These are phyloP conservation scores for Dendrocincla tyrannina DNA, from an alignment of 2,797 vertebrate genomes.

Conservation along the genomic window DNA sequence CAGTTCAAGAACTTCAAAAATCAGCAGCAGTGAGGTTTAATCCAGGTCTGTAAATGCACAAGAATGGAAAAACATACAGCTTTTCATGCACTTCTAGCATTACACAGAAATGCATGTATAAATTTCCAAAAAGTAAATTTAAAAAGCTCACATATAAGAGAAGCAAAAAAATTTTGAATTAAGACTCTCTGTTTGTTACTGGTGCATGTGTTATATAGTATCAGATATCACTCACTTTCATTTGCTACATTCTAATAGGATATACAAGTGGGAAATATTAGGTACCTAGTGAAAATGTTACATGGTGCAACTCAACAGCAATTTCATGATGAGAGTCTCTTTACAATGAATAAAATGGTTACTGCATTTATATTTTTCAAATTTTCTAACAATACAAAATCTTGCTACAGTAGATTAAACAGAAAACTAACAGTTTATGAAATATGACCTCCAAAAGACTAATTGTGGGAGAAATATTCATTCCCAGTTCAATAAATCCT, in stretches of 20 bases:
- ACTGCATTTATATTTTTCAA: slow-evolving; percentile 26
- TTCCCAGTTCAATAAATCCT: slow-evolving; percentile 71
- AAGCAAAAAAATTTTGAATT: slow-evolving; percentile 20
- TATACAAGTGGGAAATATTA: slow-evolving; percentile 30
- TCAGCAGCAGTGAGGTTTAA: slow-evolving; percentile 54
- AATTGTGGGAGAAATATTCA: slow-evolving; percentile 74
- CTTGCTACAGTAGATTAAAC: slow-evolving; percentile 63
- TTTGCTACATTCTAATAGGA: background rate
- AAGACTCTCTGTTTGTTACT: slow-evolving; percentile 40
- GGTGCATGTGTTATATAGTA: background rate
- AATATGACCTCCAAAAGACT: slow-evolving; percentile 73
- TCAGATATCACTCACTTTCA: slow-evolving; percentile 38
- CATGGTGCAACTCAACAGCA: slow-evolving; percentile 10
- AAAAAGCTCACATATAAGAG: background rate
- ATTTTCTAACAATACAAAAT: slow-evolving; percentile 23
- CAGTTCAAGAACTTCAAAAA: slow-evolving; percentile 56
- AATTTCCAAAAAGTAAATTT: background rate
- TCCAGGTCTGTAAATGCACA: slow-evolving; percentile 31
- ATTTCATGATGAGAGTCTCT: background rate
- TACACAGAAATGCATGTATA: background rate
- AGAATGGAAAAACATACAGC: background rate
- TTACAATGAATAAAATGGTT: slow-evolving; percentile 23
- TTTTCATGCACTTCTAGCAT: slow-evolving; percentile 9
- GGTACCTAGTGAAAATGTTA: slow-evolving; percentile 33
- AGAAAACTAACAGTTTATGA: slow-evolving; percentile 65